Conservation (phyloP, 2,888 invertebrate species). For the Bhutanitis thaidina region DNA sequence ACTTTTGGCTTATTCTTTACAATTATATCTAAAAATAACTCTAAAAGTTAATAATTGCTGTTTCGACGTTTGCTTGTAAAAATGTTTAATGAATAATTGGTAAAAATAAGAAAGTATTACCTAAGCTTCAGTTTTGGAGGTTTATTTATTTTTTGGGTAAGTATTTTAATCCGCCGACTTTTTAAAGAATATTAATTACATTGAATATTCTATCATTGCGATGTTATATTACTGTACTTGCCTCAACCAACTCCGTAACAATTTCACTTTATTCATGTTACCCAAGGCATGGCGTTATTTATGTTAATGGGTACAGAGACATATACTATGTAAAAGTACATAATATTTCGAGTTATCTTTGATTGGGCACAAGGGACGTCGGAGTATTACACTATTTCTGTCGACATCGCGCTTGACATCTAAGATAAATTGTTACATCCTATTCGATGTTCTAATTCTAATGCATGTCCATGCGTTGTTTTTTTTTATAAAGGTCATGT, state of each 20-base stretch:
- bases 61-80: too few species aligned
- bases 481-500: conserved; percentile 3
- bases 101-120: too few species aligned
- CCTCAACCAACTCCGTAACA: not conserved
- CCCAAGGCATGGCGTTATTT: conserved; percentile 10
- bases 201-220: not conserved
- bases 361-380: not conserved
- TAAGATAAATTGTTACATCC: conserved; percentile 1
- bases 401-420: conserved; percentile 6
- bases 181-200: not conserved
- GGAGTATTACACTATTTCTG: conserved; percentile 12
- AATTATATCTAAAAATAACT: too few species aligned
- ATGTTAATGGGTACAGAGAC: too few species aligned
- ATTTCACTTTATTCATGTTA: conserved; percentile 10
- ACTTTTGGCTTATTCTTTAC: too few species aligned
- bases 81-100: too few species aligned
- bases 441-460: too few species aligned
- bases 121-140: not conserved
- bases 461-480: not conserved
- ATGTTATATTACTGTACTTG: conserved; percentile 10
- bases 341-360: too few species aligned
- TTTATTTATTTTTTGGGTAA: conserved; percentile 9
- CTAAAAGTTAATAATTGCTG: too few species aligned
- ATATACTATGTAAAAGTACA: too few species aligned
- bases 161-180: not conserved